phyloP scores from a whole-genome alignment of 2,888 invertebrate genomes.

The Ichneumoninae sp. region DNA sequence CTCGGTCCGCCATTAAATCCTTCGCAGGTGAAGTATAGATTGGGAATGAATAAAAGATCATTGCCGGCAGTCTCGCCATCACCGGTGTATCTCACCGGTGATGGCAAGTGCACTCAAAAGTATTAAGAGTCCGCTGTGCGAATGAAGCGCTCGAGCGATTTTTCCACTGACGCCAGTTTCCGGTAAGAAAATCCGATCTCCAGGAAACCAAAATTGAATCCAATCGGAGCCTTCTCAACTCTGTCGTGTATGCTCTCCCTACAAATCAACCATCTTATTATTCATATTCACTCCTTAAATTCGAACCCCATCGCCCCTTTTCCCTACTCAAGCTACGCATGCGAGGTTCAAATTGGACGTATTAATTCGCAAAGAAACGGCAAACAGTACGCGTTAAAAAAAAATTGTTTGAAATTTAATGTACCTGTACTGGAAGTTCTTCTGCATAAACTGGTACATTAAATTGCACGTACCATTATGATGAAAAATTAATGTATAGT shows the following conservation, averaged over 20 bases:
- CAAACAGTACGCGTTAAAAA: not conserved
- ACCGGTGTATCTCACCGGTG: slow-evolving; percentile 27
- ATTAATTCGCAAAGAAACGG: not conserved
- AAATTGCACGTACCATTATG: no score
- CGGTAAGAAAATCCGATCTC: slow-evolving; percentile 4
- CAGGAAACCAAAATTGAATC: slow-evolving; percentile 14
- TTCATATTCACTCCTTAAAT: slow-evolving; percentile 23
- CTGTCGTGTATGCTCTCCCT: not conserved
- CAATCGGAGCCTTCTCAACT: slow-evolving; percentile 3
- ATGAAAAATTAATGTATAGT: no score
- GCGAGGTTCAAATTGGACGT: not conserved
- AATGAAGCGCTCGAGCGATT: not conserved
- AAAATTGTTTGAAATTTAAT: no score
- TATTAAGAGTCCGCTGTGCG: slow-evolving; percentile 43
- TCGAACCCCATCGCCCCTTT: not conserved
- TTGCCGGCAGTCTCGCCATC: slow-evolving; percentile 53
- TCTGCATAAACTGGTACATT: no score
- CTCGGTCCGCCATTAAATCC: slow-evolving; percentile 27
- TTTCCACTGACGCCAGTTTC: slow-evolving; percentile 9
- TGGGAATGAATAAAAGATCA: slow-evolving; percentile 62
- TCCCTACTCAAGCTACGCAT: not conserved
- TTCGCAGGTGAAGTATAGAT: slow-evolving; percentile 35
- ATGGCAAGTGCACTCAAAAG: slow-evolving; percentile 44
- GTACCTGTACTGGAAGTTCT: no score
- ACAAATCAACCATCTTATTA: not conserved